Evolutionary conservation across 2,888 invertebrate species (phyloP).

Genomic region (Coronaproctus castanopsis): DNA sequence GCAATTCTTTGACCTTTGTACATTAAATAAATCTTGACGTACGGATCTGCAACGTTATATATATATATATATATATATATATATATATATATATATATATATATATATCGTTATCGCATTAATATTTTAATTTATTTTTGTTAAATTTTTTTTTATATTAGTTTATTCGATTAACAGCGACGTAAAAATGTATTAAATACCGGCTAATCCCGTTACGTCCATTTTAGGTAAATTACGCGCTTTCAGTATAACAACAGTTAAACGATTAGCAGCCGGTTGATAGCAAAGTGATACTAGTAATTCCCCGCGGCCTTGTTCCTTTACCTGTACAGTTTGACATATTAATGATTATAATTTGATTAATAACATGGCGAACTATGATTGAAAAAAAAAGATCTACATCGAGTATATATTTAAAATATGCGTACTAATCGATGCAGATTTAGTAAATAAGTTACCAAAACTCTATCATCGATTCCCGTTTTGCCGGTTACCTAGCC

Average conservation of each 20-base stretch:
- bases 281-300: conserved; percentile 89
- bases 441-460: too few relatives aligned
- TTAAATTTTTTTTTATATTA: conserved; percentile 96
- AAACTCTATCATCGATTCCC: too few relatives aligned
- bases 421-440: too few relatives aligned
- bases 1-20: conserved; percentile 95
- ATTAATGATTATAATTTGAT: too few relatives aligned
- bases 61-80: conserved; percentile 16
- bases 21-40: conserved; percentile 88
- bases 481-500: too few relatives aligned
- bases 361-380: too few relatives aligned
- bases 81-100: background rate
- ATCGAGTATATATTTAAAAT: background rate
- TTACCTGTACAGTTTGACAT: conserved; percentile 1
- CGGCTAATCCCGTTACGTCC: conserved; percentile 87
- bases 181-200: conserved; percentile 61
- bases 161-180: conserved; percentile 90
- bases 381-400: conserved; percentile 1
- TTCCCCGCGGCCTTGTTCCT: conserved; percentile 47
- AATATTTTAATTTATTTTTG: conserved; percentile 46
- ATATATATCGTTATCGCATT: too few relatives aligned
- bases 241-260: conserved; percentile 91
- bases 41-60: conserved; percentile 85
- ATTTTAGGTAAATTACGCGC: conserved; percentile 93
- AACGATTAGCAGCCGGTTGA: conserved; percentile 87